Evolutionary conservation across 2,888 invertebrate genomes (phyloP).

Genomic region (Hirtodrosophila confusa): DNA sequence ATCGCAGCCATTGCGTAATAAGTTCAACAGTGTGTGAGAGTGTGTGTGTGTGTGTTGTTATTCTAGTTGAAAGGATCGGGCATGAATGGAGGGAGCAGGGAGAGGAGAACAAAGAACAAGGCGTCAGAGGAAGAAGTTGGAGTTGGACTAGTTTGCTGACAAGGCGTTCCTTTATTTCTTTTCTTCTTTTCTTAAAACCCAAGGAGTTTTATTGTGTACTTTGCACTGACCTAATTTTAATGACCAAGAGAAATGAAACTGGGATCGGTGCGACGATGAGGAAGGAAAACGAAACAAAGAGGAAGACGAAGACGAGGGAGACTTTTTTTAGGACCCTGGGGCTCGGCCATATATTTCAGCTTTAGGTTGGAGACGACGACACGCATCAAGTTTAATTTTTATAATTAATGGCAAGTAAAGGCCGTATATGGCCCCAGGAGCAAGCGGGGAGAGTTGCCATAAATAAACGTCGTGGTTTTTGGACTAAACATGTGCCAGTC

Average conservation of each 20-base stretch:
- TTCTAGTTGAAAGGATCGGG: conserved; percentile 70
- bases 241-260: conserved; percentile 54
- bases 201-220: conserved; percentile 42
- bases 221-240: conserved; percentile 72
- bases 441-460: conserved; percentile 43
- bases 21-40: conserved; percentile 37
- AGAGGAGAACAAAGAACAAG: conserved; percentile 31
- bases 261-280: conserved; percentile 27
- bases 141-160: conserved; percentile 61
- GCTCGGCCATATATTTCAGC: conserved; percentile 61
- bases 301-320: conserved; percentile 15
- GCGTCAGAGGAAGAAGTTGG: conserved; percentile 32
- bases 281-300: conserved; percentile 7
- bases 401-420: conserved; percentile 72
- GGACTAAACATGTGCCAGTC: conserved; percentile 52
- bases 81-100: too few species aligned
- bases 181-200: conserved; percentile 16
- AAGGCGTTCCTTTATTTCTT: conserved; percentile 14
- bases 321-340: conserved; percentile 24
- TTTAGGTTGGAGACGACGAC: conserved; percentile 51
- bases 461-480: conserved; percentile 54
- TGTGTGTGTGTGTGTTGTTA: conserved; percentile 35
- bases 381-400: conserved; percentile 76
- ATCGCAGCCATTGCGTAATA: conserved; percentile 77
- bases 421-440: conserved; percentile 30